Conservation (phyloP, 1,140 invertebrate species). For the Telenomus remus region DNA sequence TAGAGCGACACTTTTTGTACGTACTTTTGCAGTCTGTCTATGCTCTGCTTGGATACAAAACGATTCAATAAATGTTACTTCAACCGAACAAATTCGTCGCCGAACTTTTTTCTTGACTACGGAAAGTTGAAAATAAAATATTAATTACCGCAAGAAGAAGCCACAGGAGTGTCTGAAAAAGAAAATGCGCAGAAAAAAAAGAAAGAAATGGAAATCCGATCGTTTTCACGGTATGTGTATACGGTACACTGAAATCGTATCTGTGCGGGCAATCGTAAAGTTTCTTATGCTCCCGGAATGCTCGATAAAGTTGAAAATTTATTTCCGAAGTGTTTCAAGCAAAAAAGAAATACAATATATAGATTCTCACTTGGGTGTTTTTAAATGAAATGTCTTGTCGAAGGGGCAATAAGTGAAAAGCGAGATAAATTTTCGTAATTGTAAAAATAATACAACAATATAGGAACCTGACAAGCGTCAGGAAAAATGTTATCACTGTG, state of each 20-base stretch:
- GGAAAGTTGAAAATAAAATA: too few species aligned
- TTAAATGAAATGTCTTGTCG: slow-evolving; percentile 34
- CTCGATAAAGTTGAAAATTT: slow-evolving; percentile 49
- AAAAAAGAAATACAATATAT: slow-evolving; percentile 26
- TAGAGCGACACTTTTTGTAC: too few species aligned
- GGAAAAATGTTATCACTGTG: slow-evolving; percentile 34
- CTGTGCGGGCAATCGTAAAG: slow-evolving; percentile 43
- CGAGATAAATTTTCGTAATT: slow-evolving; percentile 21
- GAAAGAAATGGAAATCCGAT: slow-evolving; percentile 49
- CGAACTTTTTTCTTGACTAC: neutral
- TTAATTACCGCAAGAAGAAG: too few species aligned
- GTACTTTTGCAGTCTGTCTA: too few species aligned
- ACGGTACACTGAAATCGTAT: slow-evolving; percentile 35
- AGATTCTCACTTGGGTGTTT: slow-evolving; percentile 27
- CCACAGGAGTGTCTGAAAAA: too few species aligned
- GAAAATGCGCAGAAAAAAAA: slow-evolving; percentile 16
- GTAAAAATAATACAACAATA: slow-evolving; percentile 13
- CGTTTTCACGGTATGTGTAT: slow-evolving; percentile 22
- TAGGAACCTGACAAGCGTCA: slow-evolving; percentile 11
- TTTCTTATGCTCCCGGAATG: slow-evolving; percentile 34
- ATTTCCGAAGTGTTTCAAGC: slow-evolving; percentile 43
- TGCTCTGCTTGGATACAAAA: too few species aligned
- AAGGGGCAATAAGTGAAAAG: slow-evolving; percentile 28
- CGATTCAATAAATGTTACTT: slow-evolving; percentile 21
- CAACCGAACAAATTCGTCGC: slow-evolving; percentile 21